phyloP scores from a whole-genome alignment of 2,797 vertebrate species.

The Trichosurus vulpecula region DNA sequence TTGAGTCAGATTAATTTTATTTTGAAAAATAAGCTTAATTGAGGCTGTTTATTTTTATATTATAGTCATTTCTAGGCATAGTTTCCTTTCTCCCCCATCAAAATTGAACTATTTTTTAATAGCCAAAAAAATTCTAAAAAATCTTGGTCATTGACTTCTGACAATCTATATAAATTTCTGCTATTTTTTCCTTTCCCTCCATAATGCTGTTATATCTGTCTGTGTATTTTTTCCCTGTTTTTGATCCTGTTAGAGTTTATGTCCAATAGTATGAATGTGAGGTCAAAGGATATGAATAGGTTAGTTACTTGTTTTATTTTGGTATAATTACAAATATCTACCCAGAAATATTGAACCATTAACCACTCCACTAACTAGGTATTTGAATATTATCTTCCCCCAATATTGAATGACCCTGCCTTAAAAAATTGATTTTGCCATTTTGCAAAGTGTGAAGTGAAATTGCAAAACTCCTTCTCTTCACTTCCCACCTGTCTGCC shows the following conservation, averaged over 20 bases:
- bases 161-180: neutral
- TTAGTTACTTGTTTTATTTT: neutral
- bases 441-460: neutral
- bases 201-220: neutral
- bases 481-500: neutral
- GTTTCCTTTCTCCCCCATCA: neutral
- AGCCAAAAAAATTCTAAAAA: neutral
- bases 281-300: neutral
- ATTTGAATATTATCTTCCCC: neutral
- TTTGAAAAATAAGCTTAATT: neutral
- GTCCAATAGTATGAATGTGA: neutral
- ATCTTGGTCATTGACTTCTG: neutral
- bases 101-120: neutral
- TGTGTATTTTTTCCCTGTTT: neutral
- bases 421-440: neutral
- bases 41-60: neutral
- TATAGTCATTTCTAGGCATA: neutral
- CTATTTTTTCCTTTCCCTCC: neutral
- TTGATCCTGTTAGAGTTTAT: neutral
- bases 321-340: neutral
- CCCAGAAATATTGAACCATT: too few relatives aligned
- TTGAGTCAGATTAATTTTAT: neutral
- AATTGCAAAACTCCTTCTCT: neutral
- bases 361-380: neutral
- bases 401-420: neutral